These are phyloP conservation scores for Rhodinocichla rosea DNA, from an alignment of 2,113 vertebrate species.

Conservation along the genomic window DNA sequence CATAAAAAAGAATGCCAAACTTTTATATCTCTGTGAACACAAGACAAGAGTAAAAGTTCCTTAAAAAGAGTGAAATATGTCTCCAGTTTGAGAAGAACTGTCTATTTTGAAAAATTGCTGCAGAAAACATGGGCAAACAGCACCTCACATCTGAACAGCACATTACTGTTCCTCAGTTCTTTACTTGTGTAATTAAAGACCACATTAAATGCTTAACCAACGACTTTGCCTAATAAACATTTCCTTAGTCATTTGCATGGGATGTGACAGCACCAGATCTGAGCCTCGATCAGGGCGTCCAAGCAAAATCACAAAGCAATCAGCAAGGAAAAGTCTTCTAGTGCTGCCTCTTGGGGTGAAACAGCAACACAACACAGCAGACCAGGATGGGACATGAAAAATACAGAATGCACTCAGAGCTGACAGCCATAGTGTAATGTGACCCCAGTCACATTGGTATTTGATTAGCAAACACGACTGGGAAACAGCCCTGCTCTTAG, in stretches of 20 bases:
- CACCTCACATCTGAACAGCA: constrained; percentile 6
- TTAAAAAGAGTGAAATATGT: not conserved
- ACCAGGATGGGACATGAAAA: constrained; percentile 30
- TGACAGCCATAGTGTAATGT: constrained; percentile 46
- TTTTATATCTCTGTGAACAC: not conserved
- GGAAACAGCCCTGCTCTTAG: constrained; percentile 9
- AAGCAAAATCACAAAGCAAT: not conserved
- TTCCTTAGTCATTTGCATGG: not conserved
- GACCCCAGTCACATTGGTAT: constrained; percentile 47
- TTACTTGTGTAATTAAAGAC: not conserved
- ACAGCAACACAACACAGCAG: not conserved
- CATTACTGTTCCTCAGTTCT: not conserved
- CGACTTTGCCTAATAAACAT: not conserved
- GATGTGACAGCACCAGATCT: not conserved
- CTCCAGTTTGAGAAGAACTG: not conserved
- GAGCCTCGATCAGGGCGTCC: not conserved
- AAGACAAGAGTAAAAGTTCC: not conserved
- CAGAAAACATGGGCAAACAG: not conserved
- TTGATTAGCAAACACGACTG: constrained; percentile 18
- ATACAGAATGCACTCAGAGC: not conserved
- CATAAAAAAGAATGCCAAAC: constrained; percentile 2
- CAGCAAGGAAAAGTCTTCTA: not conserved
- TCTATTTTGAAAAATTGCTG: not conserved
- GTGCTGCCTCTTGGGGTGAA: constrained; percentile 1
- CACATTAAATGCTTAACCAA: not conserved